Evolutionary conservation across 1,140 invertebrate species (phyloP).

Genomic region (Nomia melanderi): DNA sequence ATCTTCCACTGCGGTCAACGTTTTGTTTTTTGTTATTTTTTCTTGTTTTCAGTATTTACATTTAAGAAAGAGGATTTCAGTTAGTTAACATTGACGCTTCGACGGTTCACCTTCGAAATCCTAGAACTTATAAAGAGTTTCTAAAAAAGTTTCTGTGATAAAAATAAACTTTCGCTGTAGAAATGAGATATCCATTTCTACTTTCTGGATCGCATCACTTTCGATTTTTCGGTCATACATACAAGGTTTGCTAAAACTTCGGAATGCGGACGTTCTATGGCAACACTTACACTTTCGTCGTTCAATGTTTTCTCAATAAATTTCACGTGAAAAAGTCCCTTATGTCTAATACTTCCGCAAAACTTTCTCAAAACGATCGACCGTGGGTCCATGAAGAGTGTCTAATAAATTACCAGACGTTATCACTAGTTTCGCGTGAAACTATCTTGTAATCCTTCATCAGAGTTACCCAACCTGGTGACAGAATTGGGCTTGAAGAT

Average conservation of each 20-base stretch:
- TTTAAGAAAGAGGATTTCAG: conserved; percentile 26
- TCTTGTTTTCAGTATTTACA: no score
- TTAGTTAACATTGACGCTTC: background rate
- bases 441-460: background rate
- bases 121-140: background rate
- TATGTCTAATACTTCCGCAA: no score
- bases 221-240: no score
- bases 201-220: background rate
- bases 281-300: background rate
- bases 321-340: background rate
- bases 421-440: background rate
- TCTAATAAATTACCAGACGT: background rate
- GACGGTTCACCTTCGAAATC: background rate
- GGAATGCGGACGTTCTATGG: background rate
- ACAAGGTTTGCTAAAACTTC: background rate
- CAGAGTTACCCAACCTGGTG: conserved; percentile 67
- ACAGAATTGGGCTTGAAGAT: conserved; percentile 71
- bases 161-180: background rate
- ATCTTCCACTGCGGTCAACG: background rate
- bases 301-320: background rate
- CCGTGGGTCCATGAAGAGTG: background rate
- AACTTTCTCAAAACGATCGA: background rate
- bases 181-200: background rate
- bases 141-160: background rate
- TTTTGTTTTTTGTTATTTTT: conserved; percentile 22